Conservation (phyloP, 2,797 vertebrate species). For the Acridotheres tristis region DNA sequence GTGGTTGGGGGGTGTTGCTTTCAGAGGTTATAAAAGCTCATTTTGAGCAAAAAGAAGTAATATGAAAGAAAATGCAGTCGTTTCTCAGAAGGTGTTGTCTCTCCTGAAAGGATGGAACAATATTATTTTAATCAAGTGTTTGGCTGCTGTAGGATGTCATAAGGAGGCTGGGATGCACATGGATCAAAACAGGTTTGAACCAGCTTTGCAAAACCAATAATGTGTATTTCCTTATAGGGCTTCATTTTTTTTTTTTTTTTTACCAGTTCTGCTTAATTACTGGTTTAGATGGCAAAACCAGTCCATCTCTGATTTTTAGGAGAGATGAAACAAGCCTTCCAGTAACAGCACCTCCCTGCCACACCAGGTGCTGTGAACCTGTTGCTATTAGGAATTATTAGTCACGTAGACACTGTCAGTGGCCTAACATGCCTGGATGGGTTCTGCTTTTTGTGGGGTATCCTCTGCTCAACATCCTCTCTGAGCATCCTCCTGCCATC, state of each 20-base stretch:
- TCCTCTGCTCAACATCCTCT: background rate
- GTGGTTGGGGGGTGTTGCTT: background rate
- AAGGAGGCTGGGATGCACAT: background rate
- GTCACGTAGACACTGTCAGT: background rate
- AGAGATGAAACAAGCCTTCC: background rate
- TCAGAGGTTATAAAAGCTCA: background rate
- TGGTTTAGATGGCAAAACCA: background rate
- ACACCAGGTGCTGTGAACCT: background rate
- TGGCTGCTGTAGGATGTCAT: background rate
- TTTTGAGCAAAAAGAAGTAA: background rate
- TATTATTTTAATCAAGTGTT: background rate
- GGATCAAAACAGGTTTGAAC: background rate
- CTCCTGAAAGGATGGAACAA: background rate
- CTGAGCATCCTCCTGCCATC: background rate
- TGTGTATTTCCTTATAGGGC: background rate
- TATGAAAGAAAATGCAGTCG: background rate
- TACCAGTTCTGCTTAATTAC: background rate
- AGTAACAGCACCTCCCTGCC: conserved; percentile 16
- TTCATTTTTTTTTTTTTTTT: background rate
- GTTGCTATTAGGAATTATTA: background rate
- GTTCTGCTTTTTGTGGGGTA: background rate
- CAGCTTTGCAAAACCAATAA: background rate
- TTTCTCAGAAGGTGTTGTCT: background rate
- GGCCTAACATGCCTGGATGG: background rate
- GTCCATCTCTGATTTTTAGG: background rate